Percentiles rank a stretch among this genome's conserved stretches.
Conservation (phyloP, 2,113 vertebrate species). For the Alouatta palliata region DNA sequence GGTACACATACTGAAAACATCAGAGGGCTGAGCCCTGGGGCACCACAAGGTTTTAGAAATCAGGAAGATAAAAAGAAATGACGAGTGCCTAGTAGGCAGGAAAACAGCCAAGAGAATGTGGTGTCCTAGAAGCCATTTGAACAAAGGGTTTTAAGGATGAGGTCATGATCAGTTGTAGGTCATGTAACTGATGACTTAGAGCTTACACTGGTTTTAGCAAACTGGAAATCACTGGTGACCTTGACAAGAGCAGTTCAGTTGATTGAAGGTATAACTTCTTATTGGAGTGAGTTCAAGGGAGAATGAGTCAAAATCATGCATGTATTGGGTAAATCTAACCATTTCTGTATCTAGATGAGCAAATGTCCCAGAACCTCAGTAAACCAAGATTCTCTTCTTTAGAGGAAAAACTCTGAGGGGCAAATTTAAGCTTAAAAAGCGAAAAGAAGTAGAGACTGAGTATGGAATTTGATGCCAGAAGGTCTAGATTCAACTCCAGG, state of each 20-base stretch:
- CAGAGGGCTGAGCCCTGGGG: neutral
- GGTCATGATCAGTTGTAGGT: neutral
- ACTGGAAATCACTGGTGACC: neutral
- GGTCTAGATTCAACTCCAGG: neutral
- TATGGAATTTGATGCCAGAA: neutral
- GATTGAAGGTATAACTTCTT: neutral
- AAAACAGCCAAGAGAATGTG: neutral
- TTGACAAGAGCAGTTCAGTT: neutral
- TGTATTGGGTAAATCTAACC: neutral
- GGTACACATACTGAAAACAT: neutral
- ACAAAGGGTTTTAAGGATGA: neutral
- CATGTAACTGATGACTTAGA: neutral
- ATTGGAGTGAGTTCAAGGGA: neutral
- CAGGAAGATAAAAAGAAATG: neutral
- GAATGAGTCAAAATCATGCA: neutral
- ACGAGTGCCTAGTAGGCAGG: neutral
- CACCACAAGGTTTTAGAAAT: neutral
- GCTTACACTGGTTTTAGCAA: neutral
- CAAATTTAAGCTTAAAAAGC: neutral
- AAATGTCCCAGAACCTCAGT: neutral
- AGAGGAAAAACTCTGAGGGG: neutral
- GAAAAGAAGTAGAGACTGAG: neutral
- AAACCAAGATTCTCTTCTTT: neutral
- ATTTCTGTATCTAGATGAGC: neutral
- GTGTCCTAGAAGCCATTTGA: neutral